Percentiles rank a stretch among this genome's conserved stretches.
These are phyloP conservation scores for Pipistrellus nathusii DNA, from an alignment of 2,797 vertebrate genomes.

Conservation along the genomic window DNA sequence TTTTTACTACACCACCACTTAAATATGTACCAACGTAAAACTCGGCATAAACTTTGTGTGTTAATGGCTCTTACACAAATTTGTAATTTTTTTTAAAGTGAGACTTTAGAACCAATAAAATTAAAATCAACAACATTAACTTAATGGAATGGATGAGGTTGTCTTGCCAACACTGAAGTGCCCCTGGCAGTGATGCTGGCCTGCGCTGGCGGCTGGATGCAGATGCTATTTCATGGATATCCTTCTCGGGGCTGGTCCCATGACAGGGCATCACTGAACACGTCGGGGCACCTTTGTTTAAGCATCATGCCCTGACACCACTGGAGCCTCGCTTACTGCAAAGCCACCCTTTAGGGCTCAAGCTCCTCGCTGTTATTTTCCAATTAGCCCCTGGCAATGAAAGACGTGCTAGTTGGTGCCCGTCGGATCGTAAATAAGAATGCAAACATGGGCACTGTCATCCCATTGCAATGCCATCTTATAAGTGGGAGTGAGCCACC, in stretches of 20 bases:
- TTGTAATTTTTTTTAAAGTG: not conserved
- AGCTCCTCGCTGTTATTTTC: not conserved
- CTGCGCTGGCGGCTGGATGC: fast-evolving
- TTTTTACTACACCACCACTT: not conserved
- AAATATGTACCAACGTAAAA: not conserved
- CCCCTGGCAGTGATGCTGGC: fast-evolving
- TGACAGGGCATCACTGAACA: not conserved
- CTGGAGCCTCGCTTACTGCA: not conserved
- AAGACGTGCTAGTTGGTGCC: not conserved
- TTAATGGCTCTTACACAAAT: not conserved
- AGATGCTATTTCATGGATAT: fast-evolving
- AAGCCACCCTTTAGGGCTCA: not conserved
- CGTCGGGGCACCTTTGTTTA: not conserved
- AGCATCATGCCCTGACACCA: not conserved
- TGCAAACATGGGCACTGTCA: not conserved
- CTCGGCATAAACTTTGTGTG: not conserved
- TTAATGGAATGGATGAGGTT: not conserved
- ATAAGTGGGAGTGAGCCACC: not conserved
- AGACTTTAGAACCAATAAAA: not conserved
- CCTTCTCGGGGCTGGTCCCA: not conserved
- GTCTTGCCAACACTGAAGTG: not conserved
- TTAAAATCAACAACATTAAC: not conserved
- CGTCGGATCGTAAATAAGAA: not conserved
- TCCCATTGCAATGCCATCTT: too few relatives aligned
- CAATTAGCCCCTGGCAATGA: not conserved